Evolutionary conservation across 2,888 invertebrate species (phyloP), one percentile per base, ranked within the genome.

Genomic region (Clistopyga incitator): DNA sequence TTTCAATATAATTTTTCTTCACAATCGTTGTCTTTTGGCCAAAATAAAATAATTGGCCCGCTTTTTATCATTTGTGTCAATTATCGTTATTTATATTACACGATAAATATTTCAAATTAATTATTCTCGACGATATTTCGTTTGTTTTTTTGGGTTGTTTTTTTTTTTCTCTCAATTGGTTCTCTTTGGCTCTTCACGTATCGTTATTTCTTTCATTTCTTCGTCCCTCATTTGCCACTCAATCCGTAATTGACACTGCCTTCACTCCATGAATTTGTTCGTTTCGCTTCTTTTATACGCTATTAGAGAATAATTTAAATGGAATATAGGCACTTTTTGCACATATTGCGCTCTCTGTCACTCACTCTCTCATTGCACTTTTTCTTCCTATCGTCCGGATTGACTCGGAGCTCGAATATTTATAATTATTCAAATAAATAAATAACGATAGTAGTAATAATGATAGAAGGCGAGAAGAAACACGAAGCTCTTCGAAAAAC

Each of bases 291-390:
- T 75, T 77, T 71, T n/a, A 85, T 70, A 81, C 75, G 74, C 81
- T 86, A 85, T 79, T 74, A 80, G 81, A 84, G 85, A 86, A 86
- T 86, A 84, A 86, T 81, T 85, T 85, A 78, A 85, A 84, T 88
- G 83, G 84, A 88, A 87, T 86, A 87, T 88, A 90, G 90, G 90
- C 90, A 90, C 90, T 90, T 90, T 88, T 88, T 82, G 87, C 87
- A 87, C 86, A 86, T 85, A 77, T 74, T 70, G 71, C 74, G 77
- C 84, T 80, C 81, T 78, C 84, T 71, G 81, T 80, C 70, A 77
- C 72, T 72, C 78, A 72, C 68, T 45, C 75, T 81, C 68, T 59
- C 64, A 64, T 77, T 71, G 71, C 45, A 59, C 72, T 59, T 47
- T 61, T 59, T 84, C 25, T 61, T 78, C 56, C 67, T 61, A 70